Conservation (phyloP, 2,888 invertebrate genomes). For the Cantharis rustica region DNA sequence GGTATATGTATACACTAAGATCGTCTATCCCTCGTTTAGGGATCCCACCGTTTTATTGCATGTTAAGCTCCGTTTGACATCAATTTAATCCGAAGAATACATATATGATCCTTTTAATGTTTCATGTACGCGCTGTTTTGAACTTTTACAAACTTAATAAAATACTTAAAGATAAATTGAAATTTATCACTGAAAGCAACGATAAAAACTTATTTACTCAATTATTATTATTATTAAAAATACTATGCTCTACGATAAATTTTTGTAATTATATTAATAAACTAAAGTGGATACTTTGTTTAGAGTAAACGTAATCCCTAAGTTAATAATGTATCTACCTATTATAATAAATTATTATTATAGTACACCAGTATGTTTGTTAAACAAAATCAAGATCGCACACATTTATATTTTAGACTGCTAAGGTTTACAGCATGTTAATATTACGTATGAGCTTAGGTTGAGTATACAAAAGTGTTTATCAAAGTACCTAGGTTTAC, state of each 20-base stretch:
- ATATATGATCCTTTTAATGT: conserved; percentile 25
- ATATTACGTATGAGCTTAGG: not conserved
- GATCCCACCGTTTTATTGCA: conserved; percentile 26
- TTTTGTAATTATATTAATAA: not conserved
- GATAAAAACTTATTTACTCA: not conserved
- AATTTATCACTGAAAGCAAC: not conserved
- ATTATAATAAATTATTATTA: conserved; percentile 3
- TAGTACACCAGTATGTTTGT: conserved; percentile 6
- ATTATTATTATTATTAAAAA: not conserved
- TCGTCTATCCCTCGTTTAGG: conserved; percentile 14
- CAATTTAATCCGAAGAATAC: conserved; percentile 23
- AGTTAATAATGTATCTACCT: not conserved
- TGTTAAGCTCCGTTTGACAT: conserved; percentile 31
- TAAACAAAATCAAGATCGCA: conserved; percentile 5
- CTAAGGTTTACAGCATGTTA: not conserved
- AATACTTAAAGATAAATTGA: not conserved
- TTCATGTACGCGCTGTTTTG: conserved; percentile 14
- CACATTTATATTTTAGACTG: not conserved
- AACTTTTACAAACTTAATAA: conserved; percentile 5
- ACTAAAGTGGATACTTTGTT: not conserved
- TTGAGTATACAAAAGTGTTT: not conserved
- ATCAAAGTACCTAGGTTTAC: not conserved
- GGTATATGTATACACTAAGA: conserved; percentile 20
- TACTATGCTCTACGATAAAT: not conserved
- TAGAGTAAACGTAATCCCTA: conserved; percentile 2